These are phyloP conservation scores for Macrostomum lignano DNA, from an alignment of 1,140 invertebrate genomes.

Conservation along the genomic window DNA sequence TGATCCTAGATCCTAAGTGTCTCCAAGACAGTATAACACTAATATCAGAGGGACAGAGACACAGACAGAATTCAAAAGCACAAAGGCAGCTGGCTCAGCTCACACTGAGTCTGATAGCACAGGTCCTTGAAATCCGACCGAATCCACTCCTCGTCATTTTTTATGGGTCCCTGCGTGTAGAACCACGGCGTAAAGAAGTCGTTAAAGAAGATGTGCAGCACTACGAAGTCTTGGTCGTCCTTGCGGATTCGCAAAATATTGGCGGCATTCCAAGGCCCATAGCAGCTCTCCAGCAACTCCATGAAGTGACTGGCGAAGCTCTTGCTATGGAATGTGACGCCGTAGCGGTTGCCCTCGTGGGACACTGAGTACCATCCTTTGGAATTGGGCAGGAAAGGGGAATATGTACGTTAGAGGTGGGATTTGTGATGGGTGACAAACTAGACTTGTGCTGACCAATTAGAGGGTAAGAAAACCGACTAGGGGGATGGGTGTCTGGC, in stretches of 20 bases:
- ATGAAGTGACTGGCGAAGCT: conserved; percentile 2
- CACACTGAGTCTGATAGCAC: no score
- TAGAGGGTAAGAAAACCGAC: no score
- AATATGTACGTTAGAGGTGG: no score
- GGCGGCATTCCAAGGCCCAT: conserved; percentile 1
- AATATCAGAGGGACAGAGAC: no score
- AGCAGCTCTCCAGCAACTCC: not conserved
- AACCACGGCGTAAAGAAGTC: conserved; percentile 3
- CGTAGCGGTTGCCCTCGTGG: conserved; percentile 1
- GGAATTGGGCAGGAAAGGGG: no score
- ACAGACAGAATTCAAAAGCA: no score
- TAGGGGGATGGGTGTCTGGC: no score
- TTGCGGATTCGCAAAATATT: not conserved
- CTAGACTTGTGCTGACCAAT: no score
- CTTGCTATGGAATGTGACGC: conserved; percentile 1
- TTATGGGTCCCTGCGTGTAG: conserved; percentile 2
- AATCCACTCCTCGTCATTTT: conserved; percentile 4
- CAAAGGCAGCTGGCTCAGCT: no score
- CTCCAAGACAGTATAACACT: no score
- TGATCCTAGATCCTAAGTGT: no score
- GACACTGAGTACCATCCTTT: conserved; percentile 3
- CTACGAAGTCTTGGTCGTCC: conserved; percentile 1
- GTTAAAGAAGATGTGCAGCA: conserved; percentile 1
- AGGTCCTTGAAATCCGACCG: not conserved
- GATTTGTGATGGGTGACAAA: no score